These are phyloP conservation scores for Geotrupes spiniger DNA, from an alignment of 2,888 invertebrate genomes.

Conservation along the genomic window DNA sequence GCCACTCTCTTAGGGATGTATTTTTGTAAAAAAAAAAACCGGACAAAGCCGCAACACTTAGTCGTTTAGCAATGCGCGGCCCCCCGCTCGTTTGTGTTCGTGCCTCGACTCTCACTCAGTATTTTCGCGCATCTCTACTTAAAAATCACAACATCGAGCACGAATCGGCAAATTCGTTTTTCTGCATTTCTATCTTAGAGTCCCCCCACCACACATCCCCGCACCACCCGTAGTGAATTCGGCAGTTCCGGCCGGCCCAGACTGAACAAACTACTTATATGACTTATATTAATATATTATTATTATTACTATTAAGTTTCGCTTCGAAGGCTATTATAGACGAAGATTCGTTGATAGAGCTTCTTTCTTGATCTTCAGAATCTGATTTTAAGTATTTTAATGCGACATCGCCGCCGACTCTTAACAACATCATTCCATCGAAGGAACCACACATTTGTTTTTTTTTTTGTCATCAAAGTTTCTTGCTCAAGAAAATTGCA, in stretches of 20 bases:
- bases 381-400: constrained; percentile 14
- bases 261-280: constrained; percentile 28
- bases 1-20: constrained; percentile 20
- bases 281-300: constrained; percentile 42
- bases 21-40: constrained; percentile 12
- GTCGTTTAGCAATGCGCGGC: constrained; percentile 36
- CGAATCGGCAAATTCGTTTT: constrained; percentile 24
- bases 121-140: constrained; percentile 26
- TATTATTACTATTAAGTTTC: constrained; percentile 25
- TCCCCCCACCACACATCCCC: background rate
- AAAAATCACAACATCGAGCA: constrained; percentile 30
- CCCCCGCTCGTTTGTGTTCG: constrained; percentile 40
- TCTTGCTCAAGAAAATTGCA: no score
- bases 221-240: constrained; percentile 5
- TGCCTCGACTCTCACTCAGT: constrained; percentile 41
- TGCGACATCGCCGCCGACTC: background rate
- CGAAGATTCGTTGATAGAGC: no score
- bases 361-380: constrained; percentile 18
- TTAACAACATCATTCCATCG: background rate
- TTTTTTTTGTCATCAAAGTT: no score
- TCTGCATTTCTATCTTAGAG: constrained; percentile 1
- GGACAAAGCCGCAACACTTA: constrained; percentile 23
- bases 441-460: no score
- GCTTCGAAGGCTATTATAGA: no score
- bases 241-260: constrained; percentile 30